Base-by-base conservation (phyloP, 2,888 invertebrate genomes). In the Argyresthia goedartella region DNA sequence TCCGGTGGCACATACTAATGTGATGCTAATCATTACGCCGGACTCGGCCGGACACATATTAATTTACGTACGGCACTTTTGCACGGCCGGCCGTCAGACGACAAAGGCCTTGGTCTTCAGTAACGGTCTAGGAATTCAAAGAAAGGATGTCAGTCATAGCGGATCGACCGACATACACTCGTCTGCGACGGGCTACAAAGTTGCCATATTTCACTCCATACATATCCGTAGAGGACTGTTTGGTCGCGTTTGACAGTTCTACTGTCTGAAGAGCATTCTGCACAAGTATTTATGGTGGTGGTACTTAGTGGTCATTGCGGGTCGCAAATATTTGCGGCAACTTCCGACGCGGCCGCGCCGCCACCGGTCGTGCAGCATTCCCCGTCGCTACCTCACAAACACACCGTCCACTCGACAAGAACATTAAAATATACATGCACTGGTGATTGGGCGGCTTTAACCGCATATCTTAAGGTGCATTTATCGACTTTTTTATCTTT, bases 21-120 rank as follows among this genome's bases (percentile, higher is more conserved):
- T 56, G 67, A 79, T 80, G 81, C 77, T 81, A 80, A 80, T 78
- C 66, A 75, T 71, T 75, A 78, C 78, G 76, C 71, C 77, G 25
- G 71, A 69, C 75, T 76, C 81, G 81, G 76, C 71, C 64, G 65
- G 71, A 69, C 75, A 76, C 81, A 81, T 82, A 81, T 79, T 80
- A 77, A 81, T 81, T 80, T 74, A 61, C 70, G 69, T 73, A 78
- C 76, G 80, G 76, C 73, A 76, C 72, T 76, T 76, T 70, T 64
- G 67, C 67, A 67, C 63, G 61, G 65, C 67, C 63, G 61, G 65
- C 67, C 59, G 65, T 62, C 62, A 65, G 58, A 60, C 64, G 63
- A 68, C 71, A 68, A 68, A 73, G 64, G 64, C 64, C 65, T 13
- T n/a, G 8, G 41, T 41, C 65, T 73, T 73, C 70, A 65, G 67